Evolutionary conservation across 2,797 vertebrate species (phyloP).

Genomic region (Perodicticus potto): DNA sequence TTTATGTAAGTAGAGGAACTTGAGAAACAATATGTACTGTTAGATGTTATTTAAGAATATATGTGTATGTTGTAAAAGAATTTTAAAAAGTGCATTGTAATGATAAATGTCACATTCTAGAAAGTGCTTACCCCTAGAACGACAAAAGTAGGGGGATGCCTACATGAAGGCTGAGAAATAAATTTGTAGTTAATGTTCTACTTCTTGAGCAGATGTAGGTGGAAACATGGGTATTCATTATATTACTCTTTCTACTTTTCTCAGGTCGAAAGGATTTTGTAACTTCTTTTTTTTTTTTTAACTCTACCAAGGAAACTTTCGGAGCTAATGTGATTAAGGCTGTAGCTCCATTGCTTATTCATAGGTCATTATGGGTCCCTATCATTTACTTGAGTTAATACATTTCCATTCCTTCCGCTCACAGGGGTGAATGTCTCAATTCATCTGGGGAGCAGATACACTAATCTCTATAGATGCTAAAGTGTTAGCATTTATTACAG

Average conservation of each 20-base stretch:
- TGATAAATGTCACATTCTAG: not conserved
- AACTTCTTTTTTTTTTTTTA: not conserved
- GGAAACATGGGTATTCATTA: not conserved
- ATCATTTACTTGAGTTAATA: not conserved
- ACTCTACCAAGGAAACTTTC: not conserved
- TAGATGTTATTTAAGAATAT: not conserved
- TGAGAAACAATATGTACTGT: not conserved
- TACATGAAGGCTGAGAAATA: not conserved
- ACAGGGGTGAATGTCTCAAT: not conserved
- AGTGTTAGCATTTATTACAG: not conserved
- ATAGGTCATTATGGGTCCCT: not conserved
- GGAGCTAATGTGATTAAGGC: not conserved
- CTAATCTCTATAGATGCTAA: not conserved
- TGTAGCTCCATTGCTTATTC: not conserved
- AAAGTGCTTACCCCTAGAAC: not conserved
- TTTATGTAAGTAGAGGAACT: not conserved
- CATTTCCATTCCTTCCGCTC: not conserved
- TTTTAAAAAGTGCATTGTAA: not conserved
- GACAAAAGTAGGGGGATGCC: not conserved
- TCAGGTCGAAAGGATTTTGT: not conserved
- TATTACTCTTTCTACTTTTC: not conserved
- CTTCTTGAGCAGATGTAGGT: not conserved
- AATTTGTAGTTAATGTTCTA: not conserved
- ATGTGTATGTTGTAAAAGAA: not conserved
- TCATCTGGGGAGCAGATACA: not conserved